These are phyloP conservation scores for Galemys pyrenaicus DNA, from an alignment of 2,113 vertebrate species.

Conservation along the genomic window DNA sequence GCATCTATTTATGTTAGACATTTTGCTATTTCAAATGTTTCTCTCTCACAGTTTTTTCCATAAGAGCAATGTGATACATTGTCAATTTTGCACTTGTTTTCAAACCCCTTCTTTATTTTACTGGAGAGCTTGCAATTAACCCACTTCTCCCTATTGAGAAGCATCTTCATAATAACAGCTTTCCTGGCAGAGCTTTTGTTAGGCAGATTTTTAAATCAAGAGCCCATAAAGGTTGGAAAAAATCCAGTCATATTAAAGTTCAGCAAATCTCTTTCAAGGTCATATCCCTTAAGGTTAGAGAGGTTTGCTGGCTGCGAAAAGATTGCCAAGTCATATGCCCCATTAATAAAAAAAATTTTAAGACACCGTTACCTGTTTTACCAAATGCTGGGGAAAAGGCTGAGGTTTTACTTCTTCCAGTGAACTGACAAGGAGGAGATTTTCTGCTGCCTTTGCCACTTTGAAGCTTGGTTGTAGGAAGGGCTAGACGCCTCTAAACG, in stretches of 20 bases:
- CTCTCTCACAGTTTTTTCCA: constrained; percentile 58
- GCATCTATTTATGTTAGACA: constrained; percentile 83
- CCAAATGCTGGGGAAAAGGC: constrained; percentile 59
- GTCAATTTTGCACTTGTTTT: constrained; percentile 85
- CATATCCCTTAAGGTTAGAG: constrained; percentile 80
- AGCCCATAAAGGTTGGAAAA: constrained; percentile 83
- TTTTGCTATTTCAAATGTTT: constrained; percentile 84
- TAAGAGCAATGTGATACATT: constrained; percentile 82
- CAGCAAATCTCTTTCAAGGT: constrained; percentile 88
- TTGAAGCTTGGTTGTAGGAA: constrained; percentile 83
- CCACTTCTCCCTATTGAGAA: constrained; percentile 86
- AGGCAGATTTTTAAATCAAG: constrained; percentile 87
- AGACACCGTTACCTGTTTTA: constrained; percentile 58
- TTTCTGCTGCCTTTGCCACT: constrained; percentile 72
- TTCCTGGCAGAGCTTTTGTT: constrained; percentile 87
- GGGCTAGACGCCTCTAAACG: constrained; percentile 74
- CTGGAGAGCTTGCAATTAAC: constrained; percentile 88
- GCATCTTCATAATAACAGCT: constrained; percentile 87
- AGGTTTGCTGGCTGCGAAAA: constrained; percentile 77
- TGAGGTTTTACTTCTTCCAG: constrained; percentile 40
- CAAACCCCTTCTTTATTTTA: constrained; percentile 86
- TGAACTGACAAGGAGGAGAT: constrained; percentile 72
- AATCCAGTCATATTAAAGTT: constrained; percentile 84
- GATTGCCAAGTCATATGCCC: constrained; percentile 63
- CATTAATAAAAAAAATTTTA: constrained; percentile 19